Evolutionary conservation across 2,113 vertebrate species (phyloP).

Genomic region (Ursus arctos): DNA sequence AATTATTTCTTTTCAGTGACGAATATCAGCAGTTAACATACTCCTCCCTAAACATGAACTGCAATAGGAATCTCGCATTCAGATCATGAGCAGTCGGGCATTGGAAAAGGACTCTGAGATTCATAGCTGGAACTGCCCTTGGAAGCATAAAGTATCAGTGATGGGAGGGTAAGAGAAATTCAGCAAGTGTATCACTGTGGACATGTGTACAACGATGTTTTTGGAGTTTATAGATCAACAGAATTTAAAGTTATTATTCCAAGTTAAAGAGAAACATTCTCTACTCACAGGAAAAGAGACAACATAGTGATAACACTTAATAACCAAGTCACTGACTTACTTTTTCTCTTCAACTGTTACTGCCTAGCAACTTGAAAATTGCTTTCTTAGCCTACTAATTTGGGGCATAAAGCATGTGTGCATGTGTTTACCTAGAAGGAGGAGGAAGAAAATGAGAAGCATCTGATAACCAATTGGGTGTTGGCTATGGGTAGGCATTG

Average conservation of each 20-base stretch:
- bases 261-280: conserved; percentile 65
- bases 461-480: neutral
- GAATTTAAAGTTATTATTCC: conserved; percentile 20
- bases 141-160: neutral
- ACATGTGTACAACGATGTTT: neutral
- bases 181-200: neutral
- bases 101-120: neutral
- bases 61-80: neutral
- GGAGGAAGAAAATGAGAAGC: neutral
- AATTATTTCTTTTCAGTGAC: neutral
- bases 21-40: neutral
- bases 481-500: neutral
- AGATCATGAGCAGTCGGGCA: neutral
- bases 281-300: neutral
- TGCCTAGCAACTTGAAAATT: conserved; percentile 87
- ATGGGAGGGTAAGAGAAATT: neutral
- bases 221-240: conserved; percentile 27
- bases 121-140: neutral
- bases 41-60: neutral
- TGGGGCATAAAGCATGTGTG: conserved; percentile 51
- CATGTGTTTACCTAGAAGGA: neutral
- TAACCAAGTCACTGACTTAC: conserved; percentile 77
- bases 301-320: conserved; percentile 68
- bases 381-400: conserved; percentile 83
- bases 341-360: conserved; percentile 81